phyloP scores from a whole-genome alignment of 2,113 vertebrate species.

The Gallinago media region DNA sequence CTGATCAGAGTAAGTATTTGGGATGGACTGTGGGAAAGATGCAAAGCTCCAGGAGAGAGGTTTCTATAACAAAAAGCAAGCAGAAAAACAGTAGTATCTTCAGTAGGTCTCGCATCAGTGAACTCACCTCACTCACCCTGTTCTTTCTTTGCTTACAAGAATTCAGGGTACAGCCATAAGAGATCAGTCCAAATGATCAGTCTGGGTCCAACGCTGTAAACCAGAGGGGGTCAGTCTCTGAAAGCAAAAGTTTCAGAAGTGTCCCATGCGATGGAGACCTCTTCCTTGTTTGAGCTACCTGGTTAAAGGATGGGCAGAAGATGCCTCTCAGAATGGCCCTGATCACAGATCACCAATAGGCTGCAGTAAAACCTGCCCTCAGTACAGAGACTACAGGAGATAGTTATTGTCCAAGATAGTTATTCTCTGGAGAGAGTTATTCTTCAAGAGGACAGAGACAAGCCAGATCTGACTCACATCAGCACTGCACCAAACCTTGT shows the following conservation, averaged over 20 bases:
- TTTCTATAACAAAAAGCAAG: background rate
- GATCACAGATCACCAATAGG: background rate
- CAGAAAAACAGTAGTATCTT: background rate
- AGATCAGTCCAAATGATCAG: no score
- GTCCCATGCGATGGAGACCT: background rate
- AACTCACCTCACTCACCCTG: background rate
- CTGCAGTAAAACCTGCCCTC: background rate
- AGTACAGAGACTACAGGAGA: accelerated
- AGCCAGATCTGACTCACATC: background rate
- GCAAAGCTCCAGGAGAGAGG: background rate
- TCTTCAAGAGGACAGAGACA: background rate
- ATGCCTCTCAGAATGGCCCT: background rate
- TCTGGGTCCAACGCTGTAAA: background rate
- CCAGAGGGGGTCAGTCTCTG: accelerated
- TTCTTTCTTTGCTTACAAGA: background rate
- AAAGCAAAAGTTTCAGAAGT: background rate
- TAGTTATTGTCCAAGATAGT: accelerated
- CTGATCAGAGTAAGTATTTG: background rate
- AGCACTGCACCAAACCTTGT: background rate
- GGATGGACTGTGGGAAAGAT: background rate
- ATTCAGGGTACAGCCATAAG: background rate
- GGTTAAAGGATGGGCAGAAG: background rate
- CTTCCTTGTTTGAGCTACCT: background rate
- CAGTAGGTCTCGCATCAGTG: background rate
- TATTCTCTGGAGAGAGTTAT: background rate